Evolutionary conservation across 2,113 vertebrate species (phyloP), one percentile per base, ranked within the genome.

Genomic region (Heterochromis multidens): DNA sequence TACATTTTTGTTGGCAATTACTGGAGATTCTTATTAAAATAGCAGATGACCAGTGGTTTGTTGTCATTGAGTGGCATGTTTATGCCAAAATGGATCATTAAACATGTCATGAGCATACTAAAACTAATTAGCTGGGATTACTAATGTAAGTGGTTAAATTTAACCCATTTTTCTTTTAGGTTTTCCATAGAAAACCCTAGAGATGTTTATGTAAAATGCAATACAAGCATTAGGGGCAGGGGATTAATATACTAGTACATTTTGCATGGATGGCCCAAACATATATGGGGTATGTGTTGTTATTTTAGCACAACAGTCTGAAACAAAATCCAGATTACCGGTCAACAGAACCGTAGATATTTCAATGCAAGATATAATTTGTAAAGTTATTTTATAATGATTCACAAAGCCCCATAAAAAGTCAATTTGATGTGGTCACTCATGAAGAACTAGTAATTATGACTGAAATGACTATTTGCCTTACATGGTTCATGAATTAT

Each of bases 401-500:
- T 83, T 77, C 61, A 84, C 27, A 61, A 82, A 80, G 40, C 57
- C 29, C 40, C 54, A 70, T 16, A 33, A 61, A 89, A 80, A 70
- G 19, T 58, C 43, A 25, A 6, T 72, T 58, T 62, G 65, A 61
- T 80, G 21, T n/a, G 40, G 57, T 84, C 65, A 77, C 29, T 87
- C 17, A 21, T 87, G 89, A 81, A 83, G 79, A 91, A 85, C 56
- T 86, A 85, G 77, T 67, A 58, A 80, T 86, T 79, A 67, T 90
- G 23, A 90, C 57, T 89, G 59, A 65, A 87, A 84, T 83, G 62
- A 60, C 60, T 35, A 49, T 25, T 84, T 86, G 62, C 27, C 57
- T 65, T 91, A 84, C 77, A 89, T 76, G 79, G 83, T 86, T 91
- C 87, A 87, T 90, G 87, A 92, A 82, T 79, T 77, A 62, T 81